These are phyloP conservation scores for Pentalonia nigronervosa DNA, from an alignment of 1,140 invertebrate genomes.

Conservation along the genomic window DNA sequence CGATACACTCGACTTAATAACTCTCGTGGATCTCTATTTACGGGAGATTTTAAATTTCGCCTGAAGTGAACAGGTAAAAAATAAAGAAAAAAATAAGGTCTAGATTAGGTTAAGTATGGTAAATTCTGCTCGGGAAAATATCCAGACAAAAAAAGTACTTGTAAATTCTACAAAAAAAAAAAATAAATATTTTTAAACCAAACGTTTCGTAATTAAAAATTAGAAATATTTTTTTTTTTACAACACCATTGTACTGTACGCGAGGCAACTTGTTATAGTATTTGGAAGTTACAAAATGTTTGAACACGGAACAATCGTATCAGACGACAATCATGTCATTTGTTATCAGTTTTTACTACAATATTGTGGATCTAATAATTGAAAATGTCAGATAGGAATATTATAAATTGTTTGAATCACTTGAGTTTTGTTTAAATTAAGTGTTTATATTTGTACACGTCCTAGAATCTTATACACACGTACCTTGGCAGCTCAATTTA, in stretches of 20 bases:
- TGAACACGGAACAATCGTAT: neutral
- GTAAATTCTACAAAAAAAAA: neutral
- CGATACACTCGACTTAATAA: too few relatives aligned
- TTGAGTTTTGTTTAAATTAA: too few relatives aligned
- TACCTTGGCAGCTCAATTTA: neutral
- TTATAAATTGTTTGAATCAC: too few relatives aligned
- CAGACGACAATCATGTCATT: neutral
- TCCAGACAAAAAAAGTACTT: neutral
- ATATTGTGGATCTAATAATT: too few relatives aligned
- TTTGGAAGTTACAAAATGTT: neutral
- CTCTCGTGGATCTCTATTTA: too few relatives aligned
- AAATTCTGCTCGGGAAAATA: neutral
- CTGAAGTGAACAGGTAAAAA: neutral
- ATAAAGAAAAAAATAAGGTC: neutral
- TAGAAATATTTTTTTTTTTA: too few relatives aligned
- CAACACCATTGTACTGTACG: too few relatives aligned
- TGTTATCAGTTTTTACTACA: too few relatives aligned
- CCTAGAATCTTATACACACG: neutral
- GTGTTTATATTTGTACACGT: too few relatives aligned
- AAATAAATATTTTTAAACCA: neutral
- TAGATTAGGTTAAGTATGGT: neutral
- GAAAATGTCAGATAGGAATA: neutral
- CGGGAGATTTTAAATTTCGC: too few relatives aligned
- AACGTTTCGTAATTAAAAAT: neutral
- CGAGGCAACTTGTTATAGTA: neutral